Evolutionary conservation across 37 sponge, comb jelly and placozoan genomes (phyloP).

Genomic region (Eunapius fragilis): DNA sequence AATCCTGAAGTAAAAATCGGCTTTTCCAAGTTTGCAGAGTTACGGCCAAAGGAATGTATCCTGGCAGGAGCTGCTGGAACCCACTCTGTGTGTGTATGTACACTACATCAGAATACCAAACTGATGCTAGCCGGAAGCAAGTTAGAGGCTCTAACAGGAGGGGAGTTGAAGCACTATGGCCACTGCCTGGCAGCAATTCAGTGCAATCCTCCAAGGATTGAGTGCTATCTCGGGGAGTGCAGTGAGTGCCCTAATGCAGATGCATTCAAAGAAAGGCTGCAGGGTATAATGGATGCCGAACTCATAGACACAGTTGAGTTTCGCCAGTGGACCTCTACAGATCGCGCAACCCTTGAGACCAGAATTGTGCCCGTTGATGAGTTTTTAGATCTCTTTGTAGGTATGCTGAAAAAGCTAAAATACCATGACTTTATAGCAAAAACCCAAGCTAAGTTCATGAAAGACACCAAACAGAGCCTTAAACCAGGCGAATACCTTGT

Average conservation of each 20-base stretch:
- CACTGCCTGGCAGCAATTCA: slow-evolving; percentile 48
- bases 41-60: slow-evolving; percentile 53
- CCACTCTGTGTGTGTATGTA: too few species aligned
- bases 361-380: slow-evolving; percentile 31
- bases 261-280: background rate
- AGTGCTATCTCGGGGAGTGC: slow-evolving; percentile 36
- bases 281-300: slow-evolving; percentile 22
- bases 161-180: slow-evolving; percentile 16
- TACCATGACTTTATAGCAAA: too few species aligned
- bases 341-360: slow-evolving; percentile 41
- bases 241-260: slow-evolving; percentile 26
- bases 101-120: slow-evolving; percentile 57
- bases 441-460: too few species aligned
- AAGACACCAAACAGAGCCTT: too few species aligned
- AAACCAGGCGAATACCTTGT: too few species aligned
- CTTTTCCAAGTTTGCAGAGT: slow-evolving; percentile 62
- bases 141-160: background rate
- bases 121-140: slow-evolving; percentile 16
- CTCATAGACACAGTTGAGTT: slow-evolving; percentile 33
- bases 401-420: background rate
- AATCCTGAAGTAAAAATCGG: too few species aligned
- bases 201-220: slow-evolving; percentile 31
- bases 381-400: background rate
- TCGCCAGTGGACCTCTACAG: slow-evolving; percentile 42
- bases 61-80: slow-evolving; percentile 61